Conservation (phyloP, 2,888 invertebrate species). For the Pristionchus arcanus region DNA sequence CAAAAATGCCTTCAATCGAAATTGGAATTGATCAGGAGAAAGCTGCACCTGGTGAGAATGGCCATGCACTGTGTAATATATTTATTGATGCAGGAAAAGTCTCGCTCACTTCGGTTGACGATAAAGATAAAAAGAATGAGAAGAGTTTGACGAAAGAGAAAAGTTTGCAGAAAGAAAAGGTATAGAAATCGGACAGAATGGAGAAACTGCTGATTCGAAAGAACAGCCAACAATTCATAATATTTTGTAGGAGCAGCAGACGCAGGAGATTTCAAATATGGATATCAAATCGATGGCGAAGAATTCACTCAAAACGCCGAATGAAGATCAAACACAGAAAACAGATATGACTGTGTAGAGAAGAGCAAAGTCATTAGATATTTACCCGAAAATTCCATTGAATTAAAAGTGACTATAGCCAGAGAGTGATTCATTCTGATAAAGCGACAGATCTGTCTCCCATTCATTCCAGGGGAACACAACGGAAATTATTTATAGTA, state of each 20-base stretch:
- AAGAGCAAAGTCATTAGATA: background rate
- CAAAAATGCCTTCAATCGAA: background rate
- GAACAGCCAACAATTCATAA: background rate
- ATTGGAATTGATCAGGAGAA: background rate
- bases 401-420: conserved; percentile 1
- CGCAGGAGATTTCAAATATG: background rate
- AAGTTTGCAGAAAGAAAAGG: background rate
- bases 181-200: background rate
- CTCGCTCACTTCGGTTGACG: background rate
- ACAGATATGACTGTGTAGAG: background rate
- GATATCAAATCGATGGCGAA: background rate
- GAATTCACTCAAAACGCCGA: background rate
- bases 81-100: background rate
- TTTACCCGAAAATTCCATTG: conserved; percentile 1
- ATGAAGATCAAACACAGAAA: background rate
- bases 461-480: too few species aligned
- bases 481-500: too few species aligned
- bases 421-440: background rate
- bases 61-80: background rate
- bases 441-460: background rate
- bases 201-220: background rate
- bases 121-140: background rate
- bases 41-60: background rate
- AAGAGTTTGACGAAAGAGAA: background rate
- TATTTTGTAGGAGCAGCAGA: background rate